phyloP scores from a whole-genome alignment of 2,113 vertebrate genomes.

The Phocoena sinus region DNA sequence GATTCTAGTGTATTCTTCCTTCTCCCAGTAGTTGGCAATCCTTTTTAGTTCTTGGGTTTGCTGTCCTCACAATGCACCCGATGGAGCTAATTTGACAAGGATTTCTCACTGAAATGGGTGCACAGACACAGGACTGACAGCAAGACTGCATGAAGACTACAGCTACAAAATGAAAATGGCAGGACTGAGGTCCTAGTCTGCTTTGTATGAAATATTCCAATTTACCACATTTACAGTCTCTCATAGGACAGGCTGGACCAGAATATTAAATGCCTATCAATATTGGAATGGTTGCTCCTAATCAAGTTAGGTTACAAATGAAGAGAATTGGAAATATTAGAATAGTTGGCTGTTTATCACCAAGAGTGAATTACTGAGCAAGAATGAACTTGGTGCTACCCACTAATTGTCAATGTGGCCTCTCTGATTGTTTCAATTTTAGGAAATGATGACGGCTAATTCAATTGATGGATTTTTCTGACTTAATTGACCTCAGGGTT shows the following conservation, averaged over 20 bases:
- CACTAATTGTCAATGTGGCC: neutral
- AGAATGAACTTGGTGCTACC: neutral
- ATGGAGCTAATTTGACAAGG: neutral
- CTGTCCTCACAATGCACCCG: neutral
- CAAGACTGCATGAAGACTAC: accelerated
- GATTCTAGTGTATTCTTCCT: accelerated
- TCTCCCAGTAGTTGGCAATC: neutral
- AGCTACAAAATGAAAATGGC: neutral
- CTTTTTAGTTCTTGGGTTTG: neutral
- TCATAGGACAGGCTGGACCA: neutral
- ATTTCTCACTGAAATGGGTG: neutral
- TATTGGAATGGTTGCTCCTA: neutral
- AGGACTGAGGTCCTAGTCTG: neutral
- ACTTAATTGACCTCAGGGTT: neutral
- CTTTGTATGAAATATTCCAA: neutral
- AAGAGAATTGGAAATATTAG: neutral
- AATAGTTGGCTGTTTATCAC: neutral
- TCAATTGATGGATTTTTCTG: neutral
- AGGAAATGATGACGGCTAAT: neutral
- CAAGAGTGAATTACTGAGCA: neutral
- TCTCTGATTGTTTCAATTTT: neutral
- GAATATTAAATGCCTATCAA: neutral
- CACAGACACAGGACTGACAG: too few relatives aligned
- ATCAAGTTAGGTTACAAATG: neutral
- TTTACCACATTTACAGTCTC: neutral